Percentiles rank a stretch among this genome's conserved stretches.
Evolutionary conservation across 2,888 invertebrate species (phyloP).

Genomic region (Cryptus armator): DNA sequence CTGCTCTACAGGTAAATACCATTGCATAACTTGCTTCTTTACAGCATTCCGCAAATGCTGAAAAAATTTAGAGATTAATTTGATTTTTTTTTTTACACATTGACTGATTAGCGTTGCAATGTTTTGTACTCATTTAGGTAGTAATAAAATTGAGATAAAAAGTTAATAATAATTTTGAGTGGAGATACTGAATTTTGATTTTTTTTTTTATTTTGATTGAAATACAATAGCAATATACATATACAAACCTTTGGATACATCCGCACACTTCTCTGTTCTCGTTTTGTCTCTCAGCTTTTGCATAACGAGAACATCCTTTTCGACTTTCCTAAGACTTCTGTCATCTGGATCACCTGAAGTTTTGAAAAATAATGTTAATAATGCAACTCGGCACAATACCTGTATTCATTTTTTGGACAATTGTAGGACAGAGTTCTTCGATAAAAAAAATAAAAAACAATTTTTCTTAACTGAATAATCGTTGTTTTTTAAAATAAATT

Average conservation of each 20-base stretch:
- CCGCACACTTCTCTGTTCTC: conserved; percentile 91
- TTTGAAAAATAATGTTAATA: neutral
- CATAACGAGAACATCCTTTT: conserved; percentile 94
- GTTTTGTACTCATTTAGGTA: neutral
- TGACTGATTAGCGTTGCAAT: neutral
- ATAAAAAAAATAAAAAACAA: neutral
- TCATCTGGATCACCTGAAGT: conserved; percentile 94
- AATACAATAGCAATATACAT: neutral
- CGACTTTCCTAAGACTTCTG: conserved; percentile 93
- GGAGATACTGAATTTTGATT: too few species aligned
- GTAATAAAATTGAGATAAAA: neutral
- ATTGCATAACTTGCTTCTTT: conserved; percentile 88
- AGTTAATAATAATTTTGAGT: too few species aligned
- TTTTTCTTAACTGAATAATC: neutral
- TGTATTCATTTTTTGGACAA: neutral
- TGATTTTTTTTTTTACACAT: neutral
- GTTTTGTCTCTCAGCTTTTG: conserved; percentile 95
- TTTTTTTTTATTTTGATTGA: too few species aligned
- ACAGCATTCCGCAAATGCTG: conserved; percentile 89
- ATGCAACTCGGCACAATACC: neutral
- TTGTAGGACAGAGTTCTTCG: neutral
- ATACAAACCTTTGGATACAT: conserved; percentile 88
- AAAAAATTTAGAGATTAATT: conserved; percentile 39
- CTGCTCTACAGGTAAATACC: conserved; percentile 91
- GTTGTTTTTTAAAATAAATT: neutral